phyloP scores from a whole-genome alignment of 2,888 invertebrate genomes.

The Girardia tigrina region DNA sequence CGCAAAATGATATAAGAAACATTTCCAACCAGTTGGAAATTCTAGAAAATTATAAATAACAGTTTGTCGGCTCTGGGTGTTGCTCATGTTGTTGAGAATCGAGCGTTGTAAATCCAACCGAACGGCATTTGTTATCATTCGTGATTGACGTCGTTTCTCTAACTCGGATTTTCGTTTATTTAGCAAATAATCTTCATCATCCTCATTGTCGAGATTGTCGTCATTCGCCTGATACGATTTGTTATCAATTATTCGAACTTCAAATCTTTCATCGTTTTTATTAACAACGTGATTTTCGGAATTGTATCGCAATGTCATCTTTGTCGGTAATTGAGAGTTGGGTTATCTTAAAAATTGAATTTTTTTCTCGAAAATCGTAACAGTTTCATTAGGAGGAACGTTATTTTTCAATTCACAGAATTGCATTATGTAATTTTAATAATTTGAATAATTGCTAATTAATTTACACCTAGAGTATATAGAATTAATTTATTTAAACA shows the following conservation, averaged over 20 bases:
- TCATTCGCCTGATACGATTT: neutral
- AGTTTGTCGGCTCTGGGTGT: conserved; percentile 13
- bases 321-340: neutral
- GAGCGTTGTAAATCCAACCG: neutral
- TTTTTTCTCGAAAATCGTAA: neutral
- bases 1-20: conserved; percentile 68
- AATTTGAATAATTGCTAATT: neutral
- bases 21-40: conserved; percentile 67
- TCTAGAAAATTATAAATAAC: conserved; percentile 66
- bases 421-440: neutral
- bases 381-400: no score
- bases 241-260: conserved; percentile 1
- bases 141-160: conserved; percentile 18
- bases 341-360: neutral
- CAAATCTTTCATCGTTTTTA: neutral
- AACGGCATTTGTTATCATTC: neutral
- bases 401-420: neutral
- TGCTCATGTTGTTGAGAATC: neutral
- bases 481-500: conserved; percentile 4
- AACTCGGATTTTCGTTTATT: neutral
- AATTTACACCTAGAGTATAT: neutral
- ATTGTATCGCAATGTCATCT: neutral
- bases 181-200: conserved; percentile 14
- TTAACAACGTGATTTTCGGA: neutral
- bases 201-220: neutral